Base-by-base conservation (phyloP, 2,888 invertebrate genomes). In the Pyrgus malvae region DNA sequence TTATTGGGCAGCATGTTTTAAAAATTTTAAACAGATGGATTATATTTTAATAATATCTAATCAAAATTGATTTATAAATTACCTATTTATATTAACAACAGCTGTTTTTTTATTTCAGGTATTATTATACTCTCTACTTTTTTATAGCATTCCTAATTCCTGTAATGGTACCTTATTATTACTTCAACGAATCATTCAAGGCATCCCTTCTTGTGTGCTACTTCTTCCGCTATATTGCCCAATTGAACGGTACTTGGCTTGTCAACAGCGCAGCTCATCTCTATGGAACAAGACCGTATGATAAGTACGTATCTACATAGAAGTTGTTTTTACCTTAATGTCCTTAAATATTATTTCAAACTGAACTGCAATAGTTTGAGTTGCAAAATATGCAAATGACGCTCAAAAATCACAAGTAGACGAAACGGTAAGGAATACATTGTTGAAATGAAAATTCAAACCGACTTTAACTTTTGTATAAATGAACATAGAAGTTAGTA, bases 181-280 rank as follows among this genome's bases (percentile, higher is more conserved):
- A 90, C 61, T 97, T 95, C 92, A 91, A 92, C 17, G 97, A 97
- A 76, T 78, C 88, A 1, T 82, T 91, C 58, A 78, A 78, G 63
- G 91, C 91, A 48, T 91, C 95, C 0, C 87, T 94, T 55, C 91
- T 94, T 64, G 77, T 93, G 0, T 83, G 91, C 41, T 94, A 92
- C 61, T 80, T 94, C 57, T 72, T 91, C 16, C 91, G 95, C 11
- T 94, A 94, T 69, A 70, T 92, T 1, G 21, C 91, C 1, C 82
- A 90, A 11, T 83, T 97, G n/a, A 93, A 97, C 70, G 91, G 92
- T 1, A 96, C 96, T 0, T 97, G 96, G 96, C 83, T 93, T 3
- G 95, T 97, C 3, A 97, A 97, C 75, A 96, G 95, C 61, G 92
- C 93, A 0, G 96, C 96, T 1, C 97, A 96, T 84, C 80, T 94